These are phyloP conservation scores for Oscheius sp. DNA, from an alignment of 1,140 invertebrate genomes.

Conservation along the genomic window DNA sequence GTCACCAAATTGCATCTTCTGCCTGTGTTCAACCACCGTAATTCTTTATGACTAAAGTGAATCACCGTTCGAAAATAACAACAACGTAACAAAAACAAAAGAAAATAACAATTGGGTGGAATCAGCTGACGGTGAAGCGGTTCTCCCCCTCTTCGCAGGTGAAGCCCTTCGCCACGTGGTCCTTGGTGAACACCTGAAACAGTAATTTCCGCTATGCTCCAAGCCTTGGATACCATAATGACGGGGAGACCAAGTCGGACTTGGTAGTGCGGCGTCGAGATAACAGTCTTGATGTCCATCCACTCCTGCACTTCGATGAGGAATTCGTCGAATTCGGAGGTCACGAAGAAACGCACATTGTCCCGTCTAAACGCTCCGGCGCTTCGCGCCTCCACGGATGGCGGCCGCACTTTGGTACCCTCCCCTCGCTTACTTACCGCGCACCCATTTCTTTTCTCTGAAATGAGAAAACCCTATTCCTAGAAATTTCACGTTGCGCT, in stretches of 20 bases:
- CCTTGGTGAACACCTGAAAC: neutral
- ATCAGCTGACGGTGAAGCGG: neutral
- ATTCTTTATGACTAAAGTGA: no score
- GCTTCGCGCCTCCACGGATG: no score
- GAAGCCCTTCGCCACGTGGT: neutral
- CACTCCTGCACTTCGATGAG: conserved; percentile 44
- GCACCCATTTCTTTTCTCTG: no score
- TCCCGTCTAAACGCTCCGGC: conserved; percentile 44
- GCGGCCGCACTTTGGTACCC: no score
- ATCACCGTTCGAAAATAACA: no score
- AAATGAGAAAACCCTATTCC: no score
- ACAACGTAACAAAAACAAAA: neutral
- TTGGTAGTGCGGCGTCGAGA: conserved; percentile 36
- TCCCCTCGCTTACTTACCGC: no score
- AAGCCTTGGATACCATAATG: conserved; percentile 38
- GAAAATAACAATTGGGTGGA: neutral
- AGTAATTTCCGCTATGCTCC: neutral
- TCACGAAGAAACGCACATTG: conserved; percentile 47
- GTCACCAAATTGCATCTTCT: no score
- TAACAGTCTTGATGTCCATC: conserved; percentile 32
- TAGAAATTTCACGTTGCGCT: no score
- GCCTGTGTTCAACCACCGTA: no score
- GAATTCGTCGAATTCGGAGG: conserved; percentile 23
- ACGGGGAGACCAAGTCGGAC: conserved; percentile 45
- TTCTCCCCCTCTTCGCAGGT: neutral